Evolutionary conservation across 2,888 invertebrate genomes (phyloP).

Genomic region (Tholera decimalis): DNA sequence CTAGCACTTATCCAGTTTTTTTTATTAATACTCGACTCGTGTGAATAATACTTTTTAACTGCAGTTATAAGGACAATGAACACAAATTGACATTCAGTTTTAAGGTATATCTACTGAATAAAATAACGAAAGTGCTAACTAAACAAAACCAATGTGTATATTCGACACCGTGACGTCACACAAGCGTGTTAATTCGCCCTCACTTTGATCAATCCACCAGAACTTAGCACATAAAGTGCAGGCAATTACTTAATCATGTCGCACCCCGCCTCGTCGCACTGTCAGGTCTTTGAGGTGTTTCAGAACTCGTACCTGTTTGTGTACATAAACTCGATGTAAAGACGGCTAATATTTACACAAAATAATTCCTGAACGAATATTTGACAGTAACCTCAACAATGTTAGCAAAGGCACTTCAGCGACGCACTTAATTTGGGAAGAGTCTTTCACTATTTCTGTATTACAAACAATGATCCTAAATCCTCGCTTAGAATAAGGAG

Average conservation of each 20-base stretch:
- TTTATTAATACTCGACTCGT: not conserved
- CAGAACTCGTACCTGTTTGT: conserved; percentile 27
- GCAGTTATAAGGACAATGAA: not conserved
- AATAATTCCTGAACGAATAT: conserved; percentile 41
- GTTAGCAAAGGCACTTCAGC: conserved; percentile 24
- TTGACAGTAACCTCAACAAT: conserved; percentile 22
- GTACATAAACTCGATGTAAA: conserved; percentile 36
- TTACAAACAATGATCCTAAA: conserved; percentile 16
- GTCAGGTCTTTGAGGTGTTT: conserved; percentile 39
- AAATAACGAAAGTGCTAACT: not conserved
- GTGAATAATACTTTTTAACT: not conserved
- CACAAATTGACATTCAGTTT: no score
- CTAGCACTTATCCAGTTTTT: not conserved
- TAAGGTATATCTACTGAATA: conserved; percentile 1
- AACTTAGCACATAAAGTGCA: conserved; percentile 50
- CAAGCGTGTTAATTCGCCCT: conserved; percentile 18
- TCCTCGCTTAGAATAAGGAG: not conserved
- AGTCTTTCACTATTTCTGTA: not conserved
- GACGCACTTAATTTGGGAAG: not conserved
- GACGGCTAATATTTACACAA: conserved; percentile 43
- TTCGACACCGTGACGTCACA: conserved; percentile 14
- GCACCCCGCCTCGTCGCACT: conserved; percentile 27
- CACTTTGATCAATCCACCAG: conserved; percentile 55
- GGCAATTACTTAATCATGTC: conserved; percentile 54
- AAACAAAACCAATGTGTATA: conserved; percentile 21